Base-by-base conservation (phyloP, 2,797 vertebrate genomes). In the Danio aesculapii region DNA sequence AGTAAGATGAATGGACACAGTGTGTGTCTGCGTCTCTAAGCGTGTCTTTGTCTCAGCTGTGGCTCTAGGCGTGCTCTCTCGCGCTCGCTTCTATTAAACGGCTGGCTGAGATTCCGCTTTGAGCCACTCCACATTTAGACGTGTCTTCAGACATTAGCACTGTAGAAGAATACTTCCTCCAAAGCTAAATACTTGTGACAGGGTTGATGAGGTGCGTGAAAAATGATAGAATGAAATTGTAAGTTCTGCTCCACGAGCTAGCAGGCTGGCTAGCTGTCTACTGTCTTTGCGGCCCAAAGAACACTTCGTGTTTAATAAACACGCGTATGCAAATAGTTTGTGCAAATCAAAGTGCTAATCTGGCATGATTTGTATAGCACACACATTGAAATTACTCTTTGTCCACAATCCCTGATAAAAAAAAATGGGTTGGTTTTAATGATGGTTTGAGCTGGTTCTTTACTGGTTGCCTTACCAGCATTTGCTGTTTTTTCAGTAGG, bases 1-100 rank as follows among this genome's bases (percentile, higher is more conserved):
- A 50, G 69, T 59, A 74, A 76, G 46, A 81, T 52, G 75, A 64
- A 84, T 83, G 67, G 70, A 47, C 73, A 64, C 78, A 80, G 72
- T 75, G 30, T 74, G 74, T 81, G 49, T 71, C 53, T 74, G 62
- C 74, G 66, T 81, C 63, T 66, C 55, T 64, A 59, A 63, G 70
- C 62, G 41, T 68, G 46, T 70, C 80, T 70, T 80, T 64, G 66
- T 70, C 57, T 75, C 47, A 21, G 14, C 39, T 77, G 49, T 55
- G 62, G 58, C 61, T 46, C 19, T 43, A 75, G 63, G 46, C 52
- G 10, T 11, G 13, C 58, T 61, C 46, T 71, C 47, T 53, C 67
- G 6, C 57, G 7, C 77, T 62, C 59, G 19, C 49, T 66, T 64
- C 50, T 50, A 80, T 72, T 73, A 66, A 73, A 73, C 50, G 21